These are phyloP conservation scores for Trichonephila inaurata DNA, from an alignment of 1,140 invertebrate genomes.

Conservation along the genomic window DNA sequence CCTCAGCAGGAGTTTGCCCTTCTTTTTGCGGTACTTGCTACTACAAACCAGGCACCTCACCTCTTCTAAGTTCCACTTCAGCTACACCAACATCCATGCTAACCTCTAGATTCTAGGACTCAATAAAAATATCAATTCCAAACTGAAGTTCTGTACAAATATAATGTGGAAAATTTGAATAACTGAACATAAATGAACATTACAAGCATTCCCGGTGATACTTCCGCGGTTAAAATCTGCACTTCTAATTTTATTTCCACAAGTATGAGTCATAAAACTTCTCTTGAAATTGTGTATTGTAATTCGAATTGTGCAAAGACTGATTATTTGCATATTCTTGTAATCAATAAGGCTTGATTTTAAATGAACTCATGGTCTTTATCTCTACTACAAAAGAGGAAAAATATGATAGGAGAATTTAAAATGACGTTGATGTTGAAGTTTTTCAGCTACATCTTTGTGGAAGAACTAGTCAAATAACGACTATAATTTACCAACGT, in stretches of 20 bases:
- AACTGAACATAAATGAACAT: neutral
- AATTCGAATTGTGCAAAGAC: too few species aligned
- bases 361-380: too few species aligned
- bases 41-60: conserved; percentile 76
- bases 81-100: conserved; percentile 64
- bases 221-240: neutral
- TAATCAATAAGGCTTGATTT: too few species aligned
- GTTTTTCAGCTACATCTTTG: too few species aligned
- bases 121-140: neutral
- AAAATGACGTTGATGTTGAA: too few species aligned
- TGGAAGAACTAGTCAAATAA: too few species aligned
- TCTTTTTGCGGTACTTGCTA: conserved; percentile 77
- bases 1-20: conserved; percentile 69
- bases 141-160: neutral
- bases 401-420: too few species aligned
- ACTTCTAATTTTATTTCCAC: neutral
- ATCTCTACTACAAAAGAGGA: too few species aligned
- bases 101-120: conserved; percentile 51
- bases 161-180: neutral
- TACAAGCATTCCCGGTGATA: neutral
- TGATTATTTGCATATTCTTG: too few species aligned
- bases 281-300: too few species aligned
- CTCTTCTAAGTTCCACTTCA: conserved; percentile 54
- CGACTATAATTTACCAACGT: too few species aligned
- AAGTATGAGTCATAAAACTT: too few species aligned